Evolutionary conservation across 2,888 invertebrate genomes (phyloP), one percentile per base, ranked within the genome.

Genomic region (Eupsilia transversa): DNA sequence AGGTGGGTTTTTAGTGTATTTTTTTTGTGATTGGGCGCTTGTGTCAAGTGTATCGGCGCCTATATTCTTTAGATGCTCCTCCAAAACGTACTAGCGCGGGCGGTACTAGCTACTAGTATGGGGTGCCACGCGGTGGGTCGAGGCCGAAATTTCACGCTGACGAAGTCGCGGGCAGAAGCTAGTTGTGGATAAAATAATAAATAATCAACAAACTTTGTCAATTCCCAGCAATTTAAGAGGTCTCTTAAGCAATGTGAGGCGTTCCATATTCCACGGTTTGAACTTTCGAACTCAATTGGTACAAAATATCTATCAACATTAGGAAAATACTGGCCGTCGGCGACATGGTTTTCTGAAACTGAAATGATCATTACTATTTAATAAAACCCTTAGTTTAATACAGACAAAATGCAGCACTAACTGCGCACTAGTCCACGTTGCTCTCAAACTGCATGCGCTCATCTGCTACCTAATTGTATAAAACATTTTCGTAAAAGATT

Each of bases 181-280:
- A n/a, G n/a, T n/a, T 30, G 49, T 33, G 57, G n/a, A 33, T 65
- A 49, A 56, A n/a, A 64, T 33, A 33, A 65, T 57, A n/a, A 65
- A n/a, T 57, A 2, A 65, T n/a, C n/a, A 61, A 69, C 54, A 12
- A 68, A 83, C 84, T 71, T 86, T 5, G 73, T 33, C 20, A 60
- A 0, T 72, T 84, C 86, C 84, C 86, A 86, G 57, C 84, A 84
- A 35, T 67, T 84, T 9, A 84, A 56, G 6, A 84, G 0, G 1
- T 75, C 56, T 17, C 0, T 12, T 23, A 80, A 57, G 56, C 84
- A 84, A 3, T 3, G 0, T 7, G 84, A 56, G 3, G 43, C 14
- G 33, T 78, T 78, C 59, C 61, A 84, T 23, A n/a, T 12, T 17
- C 54, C 84, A 52, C 81, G 74, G 12, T 64, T 52, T 1, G 33